phyloP scores from a whole-genome alignment of 1,140 invertebrate species.

The Heliconius himera region DNA sequence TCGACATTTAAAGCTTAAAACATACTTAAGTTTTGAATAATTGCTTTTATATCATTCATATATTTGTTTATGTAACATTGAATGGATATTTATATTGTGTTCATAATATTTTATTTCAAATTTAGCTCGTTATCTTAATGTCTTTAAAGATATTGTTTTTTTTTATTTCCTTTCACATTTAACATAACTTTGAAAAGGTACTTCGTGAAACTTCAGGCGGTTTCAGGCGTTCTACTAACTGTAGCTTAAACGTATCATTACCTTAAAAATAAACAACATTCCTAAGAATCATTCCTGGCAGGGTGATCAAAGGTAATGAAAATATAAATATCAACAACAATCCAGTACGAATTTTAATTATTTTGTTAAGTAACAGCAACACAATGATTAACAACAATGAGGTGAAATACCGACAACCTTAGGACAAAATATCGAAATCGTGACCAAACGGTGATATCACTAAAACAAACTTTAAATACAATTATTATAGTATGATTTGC shows the following conservation, averaged over 20 bases:
- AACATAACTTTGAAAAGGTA: background rate
- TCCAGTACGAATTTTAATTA: constrained; percentile 29
- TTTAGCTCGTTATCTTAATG: too few species aligned
- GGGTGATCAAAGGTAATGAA: too few species aligned
- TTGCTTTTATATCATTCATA: background rate
- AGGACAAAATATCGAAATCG: constrained; percentile 67
- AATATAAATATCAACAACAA: background rate
- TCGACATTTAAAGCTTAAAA: constrained; percentile 33
- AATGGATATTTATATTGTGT: background rate
- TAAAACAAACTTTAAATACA: constrained; percentile 60
- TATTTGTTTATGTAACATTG: background rate
- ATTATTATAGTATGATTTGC: constrained; percentile 66
- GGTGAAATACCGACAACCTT: constrained; percentile 64
- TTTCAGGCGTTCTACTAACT: background rate
- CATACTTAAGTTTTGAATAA: constrained; percentile 16
- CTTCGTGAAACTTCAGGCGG: background rate
- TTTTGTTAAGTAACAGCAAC: constrained; percentile 61
- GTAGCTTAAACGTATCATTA: too few species aligned
- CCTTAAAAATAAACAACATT: too few species aligned
- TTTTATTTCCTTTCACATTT: background rate
- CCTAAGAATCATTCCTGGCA: too few species aligned
- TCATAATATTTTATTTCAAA: too few species aligned
- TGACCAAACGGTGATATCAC: constrained; percentile 47
- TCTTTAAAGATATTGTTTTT: too few species aligned
- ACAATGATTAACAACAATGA: constrained; percentile 69